Conservation (phyloP, 1,140 invertebrate genomes). For the Drosophila pruinosa region DNA sequence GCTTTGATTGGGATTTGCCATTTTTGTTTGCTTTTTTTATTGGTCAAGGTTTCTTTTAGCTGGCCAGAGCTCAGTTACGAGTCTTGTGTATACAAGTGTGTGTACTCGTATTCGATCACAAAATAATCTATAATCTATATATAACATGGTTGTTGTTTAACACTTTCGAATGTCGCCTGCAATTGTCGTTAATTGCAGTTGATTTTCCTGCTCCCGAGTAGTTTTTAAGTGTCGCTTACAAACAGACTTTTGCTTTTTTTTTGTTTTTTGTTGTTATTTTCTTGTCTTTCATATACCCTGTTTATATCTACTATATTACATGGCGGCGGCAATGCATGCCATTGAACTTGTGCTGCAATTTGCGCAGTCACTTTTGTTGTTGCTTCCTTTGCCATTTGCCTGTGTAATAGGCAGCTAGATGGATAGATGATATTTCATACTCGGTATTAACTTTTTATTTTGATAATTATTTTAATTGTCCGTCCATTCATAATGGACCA, state of each 20-base stretch:
- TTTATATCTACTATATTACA: constrained; percentile 32
- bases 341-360: constrained; percentile 61
- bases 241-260: constrained; percentile 71
- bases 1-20: constrained; percentile 47
- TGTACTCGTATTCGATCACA: neutral
- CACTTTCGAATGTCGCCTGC: constrained; percentile 68
- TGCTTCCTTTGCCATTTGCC: constrained; percentile 10
- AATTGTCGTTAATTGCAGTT: constrained; percentile 78
- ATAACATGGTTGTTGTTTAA: constrained; percentile 67
- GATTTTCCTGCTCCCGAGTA: constrained; percentile 65
- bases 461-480: constrained; percentile 46
- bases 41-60: constrained; percentile 62
- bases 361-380: constrained; percentile 35
- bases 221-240: constrained; percentile 15
- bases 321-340: constrained; percentile 32
- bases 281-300: constrained; percentile 39
- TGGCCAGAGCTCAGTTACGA: constrained; percentile 5
- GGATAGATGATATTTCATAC: neutral
- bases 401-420: constrained; percentile 12
- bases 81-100: neutral
- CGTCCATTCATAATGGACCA: constrained; percentile 40
- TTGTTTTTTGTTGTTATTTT: no score
- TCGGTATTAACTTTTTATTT: constrained; percentile 31
- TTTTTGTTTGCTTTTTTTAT: constrained; percentile 16
- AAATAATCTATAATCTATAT: constrained; percentile 77